Evolutionary conservation across 2,113 vertebrate genomes (phyloP).

Genomic region (Podarcis muralis): DNA sequence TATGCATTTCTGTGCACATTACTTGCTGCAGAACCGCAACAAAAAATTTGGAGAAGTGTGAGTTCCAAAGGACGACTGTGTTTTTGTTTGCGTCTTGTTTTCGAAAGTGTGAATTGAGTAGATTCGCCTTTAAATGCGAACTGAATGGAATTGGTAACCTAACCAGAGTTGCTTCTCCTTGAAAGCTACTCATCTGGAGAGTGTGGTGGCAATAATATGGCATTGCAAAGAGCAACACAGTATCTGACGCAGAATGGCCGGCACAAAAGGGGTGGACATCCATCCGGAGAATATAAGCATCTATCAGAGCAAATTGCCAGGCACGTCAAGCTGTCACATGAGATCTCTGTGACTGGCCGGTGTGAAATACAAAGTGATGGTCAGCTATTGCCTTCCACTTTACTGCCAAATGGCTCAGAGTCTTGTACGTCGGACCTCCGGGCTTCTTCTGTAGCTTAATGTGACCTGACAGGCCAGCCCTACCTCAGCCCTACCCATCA

Average conservation of each 20-base stretch:
- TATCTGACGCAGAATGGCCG: not conserved
- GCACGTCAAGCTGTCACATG: conserved; percentile 41
- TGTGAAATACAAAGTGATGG: conserved; percentile 64
- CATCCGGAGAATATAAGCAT: conserved; percentile 33
- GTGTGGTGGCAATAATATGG: fast-evolving
- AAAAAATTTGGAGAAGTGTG: too few species aligned
- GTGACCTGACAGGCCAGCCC: conserved; percentile 36
- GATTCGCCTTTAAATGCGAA: too few species aligned
- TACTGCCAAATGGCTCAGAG: conserved; percentile 55
- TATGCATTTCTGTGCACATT: too few species aligned
- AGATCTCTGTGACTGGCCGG: conserved; percentile 38
- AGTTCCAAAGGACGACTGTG: too few species aligned
- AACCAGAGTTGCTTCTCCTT: fast-evolving
- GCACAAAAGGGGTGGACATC: not conserved
- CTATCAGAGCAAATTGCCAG: conserved; percentile 49
- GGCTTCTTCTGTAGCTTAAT: conserved; percentile 53
- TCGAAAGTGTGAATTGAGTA: too few species aligned
- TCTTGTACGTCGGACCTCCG: conserved; percentile 20
- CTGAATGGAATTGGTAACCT: not conserved
- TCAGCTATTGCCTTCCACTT: conserved; percentile 62
- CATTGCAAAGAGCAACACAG: fast-evolving
- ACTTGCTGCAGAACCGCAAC: too few species aligned
- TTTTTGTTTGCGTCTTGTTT: too few species aligned
- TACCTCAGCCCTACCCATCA: not conserved
- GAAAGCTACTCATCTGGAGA: not conserved